Evolutionary conservation across 2,797 vertebrate genomes (phyloP), one percentile per base, ranked within the genome.

Genomic region (Hippopotamyrus pictus): DNA sequence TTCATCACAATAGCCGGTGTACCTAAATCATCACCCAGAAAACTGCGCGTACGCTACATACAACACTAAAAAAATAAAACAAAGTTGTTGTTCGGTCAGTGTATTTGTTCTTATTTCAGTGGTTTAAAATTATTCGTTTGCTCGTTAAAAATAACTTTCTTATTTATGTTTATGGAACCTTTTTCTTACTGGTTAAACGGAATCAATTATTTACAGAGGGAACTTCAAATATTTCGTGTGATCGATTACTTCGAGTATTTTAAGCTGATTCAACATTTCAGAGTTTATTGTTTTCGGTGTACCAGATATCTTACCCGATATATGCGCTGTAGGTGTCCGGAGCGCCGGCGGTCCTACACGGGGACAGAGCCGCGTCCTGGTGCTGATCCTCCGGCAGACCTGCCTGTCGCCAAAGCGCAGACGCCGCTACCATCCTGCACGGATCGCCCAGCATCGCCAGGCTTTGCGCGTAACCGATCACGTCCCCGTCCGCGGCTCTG

Each of bases 331-430:
- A 96, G 0, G 92, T 85, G 1, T 93, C 76, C 0, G 90, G 89
- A 90, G 92, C 93, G 90, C 94, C 94, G 91, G 93, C 94, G 1
- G 89, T 88, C 19, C 83, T 94, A 0, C 94, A 94, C 0, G 90
- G 59, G 17, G 88, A 57, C 0, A 88, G 17, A 41, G 94, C 88
- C 50, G 88, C 53, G 22, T 92, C 91, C 0, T 90, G 53, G 73
- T 92, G 93, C 1, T 88, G 92, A 33, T 95, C 94, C 33, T 96
- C 92, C 8, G 88, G 19, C 48, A 88, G 6, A 5, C 89, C 92
- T 1, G 94, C 51, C 86, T 94, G 95, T 82, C 92, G 93, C 96
- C 95, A 96, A 91, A 92, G 94, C 54, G 93, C 93, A 2, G 93
- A 22, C 25, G 95, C 93, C 0, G 91, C 48, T 0, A 90, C 73